Evolutionary conservation across 2,888 invertebrate species (phyloP), one percentile per base, ranked within the genome.

Genomic region (Plagodis dolabraria): DNA sequence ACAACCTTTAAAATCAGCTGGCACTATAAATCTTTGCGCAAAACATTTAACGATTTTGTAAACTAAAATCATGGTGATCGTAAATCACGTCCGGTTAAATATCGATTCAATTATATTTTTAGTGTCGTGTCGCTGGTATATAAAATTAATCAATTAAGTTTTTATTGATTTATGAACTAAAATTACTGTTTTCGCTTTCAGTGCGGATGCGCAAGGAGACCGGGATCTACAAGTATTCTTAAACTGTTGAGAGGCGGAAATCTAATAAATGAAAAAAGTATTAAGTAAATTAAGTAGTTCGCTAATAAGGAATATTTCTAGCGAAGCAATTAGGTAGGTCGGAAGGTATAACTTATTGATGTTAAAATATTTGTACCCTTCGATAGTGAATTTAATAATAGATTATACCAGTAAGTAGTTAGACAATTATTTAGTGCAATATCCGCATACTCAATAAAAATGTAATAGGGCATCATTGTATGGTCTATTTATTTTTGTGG

Each of bases 161-260:
- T 36, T 46, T 46, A 48, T 22, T 34, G 11, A 47, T 52, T 53
- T 45, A 35, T 57, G n/a, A 43, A 59, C 44, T 44, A 51, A 42
- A 47, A 59, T 50, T 44, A 42, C 43, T 47, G 8, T 49, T 45
- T 47, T 77, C 74, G 71, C 69, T 91, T 86, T 60, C 90, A 92
- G 92, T 92, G 92, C 80, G 91, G 72, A 92, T 92, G 90, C 91
- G 92, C 62, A 89, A 85, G 77, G 92, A 92, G 80, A 92, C 90
- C 47, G 92, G 92, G 46, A 85, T 92, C 77, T 92, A 92, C 82
- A 92, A 88, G 77, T 92, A 91, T 80, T 92, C 92, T 61, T 92
- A 87, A 74, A 42, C 43, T 38, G 46, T 35, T 44, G 9, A 40
- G 44, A 45, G 40, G 46, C 42, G 42, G 12, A 33, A 12, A 43